A percentile compares a stretch with the other conserved stretches of the same genome.
phyloP scores from a whole-genome alignment of 2,888 invertebrate genomes.

The Scaeva pyrastri region DNA sequence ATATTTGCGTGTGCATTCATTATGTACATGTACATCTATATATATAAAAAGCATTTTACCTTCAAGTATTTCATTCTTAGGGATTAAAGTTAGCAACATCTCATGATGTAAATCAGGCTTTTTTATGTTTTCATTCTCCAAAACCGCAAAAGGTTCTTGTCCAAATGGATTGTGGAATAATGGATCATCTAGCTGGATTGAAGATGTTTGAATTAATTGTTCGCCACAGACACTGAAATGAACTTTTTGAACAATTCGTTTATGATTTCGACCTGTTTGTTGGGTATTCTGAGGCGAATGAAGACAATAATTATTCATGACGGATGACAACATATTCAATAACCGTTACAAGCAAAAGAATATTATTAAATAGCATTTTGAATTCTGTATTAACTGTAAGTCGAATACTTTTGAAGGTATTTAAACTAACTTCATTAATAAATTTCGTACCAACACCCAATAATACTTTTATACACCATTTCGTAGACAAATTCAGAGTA shows the following conservation, averaged over 20 bases:
- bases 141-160: not conserved
- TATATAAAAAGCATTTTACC: not conserved
- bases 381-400: not conserved
- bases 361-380: not conserved
- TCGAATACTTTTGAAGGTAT: no score
- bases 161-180: not conserved
- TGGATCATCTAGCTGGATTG: not conserved
- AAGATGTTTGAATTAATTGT: not conserved
- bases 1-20: no score
- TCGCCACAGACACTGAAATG: not conserved
- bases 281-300: not conserved
- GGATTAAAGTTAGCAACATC: not conserved
- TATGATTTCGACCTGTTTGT: not conserved
- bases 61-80: not conserved
- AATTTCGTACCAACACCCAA: no score
- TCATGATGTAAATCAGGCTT: not conserved
- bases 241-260: not conserved
- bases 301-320: not conserved
- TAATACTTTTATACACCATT: no score
- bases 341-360: not conserved
- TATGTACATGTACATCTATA: no score
- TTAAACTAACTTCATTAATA: no score
- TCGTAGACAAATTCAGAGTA: no score
- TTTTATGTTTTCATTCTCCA: not conserved
- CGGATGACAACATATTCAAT: no score